Evolutionary conservation across 2,888 invertebrate genomes (phyloP).

Genomic region (Nemapogon koenigi): DNA sequence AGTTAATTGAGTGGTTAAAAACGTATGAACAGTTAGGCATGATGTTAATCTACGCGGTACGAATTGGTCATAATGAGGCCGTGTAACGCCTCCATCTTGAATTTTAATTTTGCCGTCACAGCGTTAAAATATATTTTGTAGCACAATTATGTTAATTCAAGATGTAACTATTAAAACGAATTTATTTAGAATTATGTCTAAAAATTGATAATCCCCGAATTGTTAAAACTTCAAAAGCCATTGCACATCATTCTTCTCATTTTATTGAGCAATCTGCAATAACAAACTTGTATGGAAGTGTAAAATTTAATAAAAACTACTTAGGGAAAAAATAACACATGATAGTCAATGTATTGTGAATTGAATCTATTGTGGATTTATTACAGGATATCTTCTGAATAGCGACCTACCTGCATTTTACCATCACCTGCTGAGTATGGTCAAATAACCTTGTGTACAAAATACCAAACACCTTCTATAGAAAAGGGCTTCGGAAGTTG

Average conservation of each 20-base stretch:
- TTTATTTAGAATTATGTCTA: too few relatives aligned
- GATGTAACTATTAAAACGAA: too few relatives aligned
- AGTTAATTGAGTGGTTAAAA: conserved; percentile 30
- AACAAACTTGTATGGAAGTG: conserved; percentile 24
- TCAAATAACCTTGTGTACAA: conserved; percentile 9
- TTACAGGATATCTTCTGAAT: conserved; percentile 37
- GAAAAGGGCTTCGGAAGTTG: too few relatives aligned
- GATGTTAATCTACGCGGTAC: conserved; percentile 43
- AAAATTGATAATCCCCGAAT: too few relatives aligned
- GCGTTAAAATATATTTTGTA: too few relatives aligned
- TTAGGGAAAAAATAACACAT: neutral
- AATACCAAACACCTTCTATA: too few relatives aligned
- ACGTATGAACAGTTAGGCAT: conserved; percentile 20
- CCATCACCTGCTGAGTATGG: conserved; percentile 7
- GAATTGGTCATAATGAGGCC: conserved; percentile 47
- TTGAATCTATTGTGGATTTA: conserved; percentile 30
- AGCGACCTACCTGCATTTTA: conserved; percentile 38
- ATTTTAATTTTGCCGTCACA: conserved; percentile 37
- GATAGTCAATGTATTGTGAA: neutral
- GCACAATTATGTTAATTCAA: too few relatives aligned
- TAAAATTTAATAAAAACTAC: conserved; percentile 29
- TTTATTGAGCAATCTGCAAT: conserved; percentile 1
- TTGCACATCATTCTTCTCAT: too few relatives aligned
- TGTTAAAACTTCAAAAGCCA: too few relatives aligned
- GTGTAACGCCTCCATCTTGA: conserved; percentile 46